Conservation (phyloP, 2,113 vertebrate species). For the Anarhynchus alexandrinus region DNA sequence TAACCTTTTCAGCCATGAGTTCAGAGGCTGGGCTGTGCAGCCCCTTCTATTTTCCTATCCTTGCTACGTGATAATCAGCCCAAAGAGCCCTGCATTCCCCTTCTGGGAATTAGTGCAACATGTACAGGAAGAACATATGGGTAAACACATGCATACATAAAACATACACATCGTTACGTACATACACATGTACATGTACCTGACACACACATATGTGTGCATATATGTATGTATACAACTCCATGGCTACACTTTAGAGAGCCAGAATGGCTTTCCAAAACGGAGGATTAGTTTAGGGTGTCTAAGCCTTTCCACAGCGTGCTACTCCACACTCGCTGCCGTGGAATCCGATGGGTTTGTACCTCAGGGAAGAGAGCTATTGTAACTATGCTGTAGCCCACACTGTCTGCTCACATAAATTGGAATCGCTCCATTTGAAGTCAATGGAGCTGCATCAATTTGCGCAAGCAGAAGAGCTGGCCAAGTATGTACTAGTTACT, state of each 20-base stretch:
- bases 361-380: not conserved
- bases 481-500: slow-evolving; percentile 36
- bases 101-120: not conserved
- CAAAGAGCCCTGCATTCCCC: not conserved
- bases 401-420: not conserved
- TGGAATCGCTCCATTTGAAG: slow-evolving; percentile 2
- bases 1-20: not conserved
- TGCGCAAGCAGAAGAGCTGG: slow-evolving; percentile 25
- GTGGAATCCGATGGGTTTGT: not conserved
- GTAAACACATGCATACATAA: not conserved
- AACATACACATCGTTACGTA: not conserved
- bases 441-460: slow-evolving; percentile 35
- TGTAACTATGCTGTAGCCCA: not conserved
- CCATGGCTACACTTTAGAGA: not conserved
- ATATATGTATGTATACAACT: rapidly evolving
- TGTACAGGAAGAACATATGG: not conserved
- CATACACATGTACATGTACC: not conserved
- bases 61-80: not conserved
- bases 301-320: not conserved
- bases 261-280: not conserved
- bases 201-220: not conserved
- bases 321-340: not conserved
- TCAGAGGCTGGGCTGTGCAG: not conserved
- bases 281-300: not conserved
- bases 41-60: not conserved